Evolutionary conservation across 2,888 invertebrate species (phyloP), one percentile per base, ranked within the genome.

Genomic region (Thymelicus sylvestris): DNA sequence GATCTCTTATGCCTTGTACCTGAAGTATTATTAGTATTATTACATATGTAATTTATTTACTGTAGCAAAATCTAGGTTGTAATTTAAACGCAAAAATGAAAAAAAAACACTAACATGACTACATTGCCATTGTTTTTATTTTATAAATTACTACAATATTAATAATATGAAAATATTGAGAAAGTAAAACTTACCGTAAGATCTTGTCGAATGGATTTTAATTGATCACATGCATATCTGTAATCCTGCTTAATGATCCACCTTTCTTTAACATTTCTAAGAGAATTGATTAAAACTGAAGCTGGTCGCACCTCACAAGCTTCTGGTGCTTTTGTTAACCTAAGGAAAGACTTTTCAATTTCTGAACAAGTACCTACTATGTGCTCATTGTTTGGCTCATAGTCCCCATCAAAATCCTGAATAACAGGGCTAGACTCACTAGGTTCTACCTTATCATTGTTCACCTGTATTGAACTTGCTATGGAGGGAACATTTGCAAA

Each of bases 171-270:
- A 57, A 15, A 67, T 24, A 48, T 1, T 64, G 57, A 31, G 66
- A 67, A 38, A 12, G 24, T 19, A 6, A 65, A 66, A 82, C 96
- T 95, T 90, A 98, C 99, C 74, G 99, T 99, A 80, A 99, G 95
- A 95, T 99, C 99, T 94, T 99, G 99, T 79, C 99, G 95, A 78
- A 99, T 99, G 8, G 99, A 99, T 92, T 99, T 99, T 72, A 99
- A 95, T 92, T 99, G 99, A 95, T 99, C 99, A 94, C 99, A 99
- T 73, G 98, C 97, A 94, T 98, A 99, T 91, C 96, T 96, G 91
- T 99, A 99, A 93, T 99, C 99, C 84, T 97, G 97, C 82, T 97
- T 97, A 71, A 96, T 95, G 76, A 96, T 95, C 98, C 99, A 99
- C 81, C 97, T 96, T 61, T 96, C 95, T 91, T 99, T 98, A 12